Base-by-base conservation (phyloP, 2,797 vertebrate species). In the Siniperca undulata region DNA sequence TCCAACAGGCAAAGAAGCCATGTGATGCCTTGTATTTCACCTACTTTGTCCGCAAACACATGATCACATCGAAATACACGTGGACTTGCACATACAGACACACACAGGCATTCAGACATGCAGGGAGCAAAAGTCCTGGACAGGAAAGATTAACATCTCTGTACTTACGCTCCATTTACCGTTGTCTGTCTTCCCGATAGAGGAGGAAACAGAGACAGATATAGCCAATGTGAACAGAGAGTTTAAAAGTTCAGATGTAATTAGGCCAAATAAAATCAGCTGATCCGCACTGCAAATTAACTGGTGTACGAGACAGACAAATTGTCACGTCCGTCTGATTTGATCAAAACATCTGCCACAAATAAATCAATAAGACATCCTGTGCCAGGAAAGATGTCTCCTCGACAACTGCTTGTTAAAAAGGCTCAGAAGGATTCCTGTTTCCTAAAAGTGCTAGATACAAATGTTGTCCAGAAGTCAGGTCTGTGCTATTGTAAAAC, bases 81-180 rank as follows among this genome's bases (percentile, higher is more conserved):
- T n/a, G 16, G n/a, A 55, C 56, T 4, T 27, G 50, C 70, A 72
- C 40, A 69, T 17, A 34, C 38, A 61, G 36, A 74, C 46, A 46
- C 20, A 73, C 68, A 55, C 30, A 27, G 24, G 0, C 71, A 46
- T 56, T 71, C 66, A 70, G 48, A 73, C 5, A 19, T 3, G 46
- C 53, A 62, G 61, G 30, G 50, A 85, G 72, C 48, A 55, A 68
- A 85, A 77, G 56, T 16, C 58, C 67, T 34, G 77, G 56, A 76
- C 34, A 81, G 84, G 80, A 90, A 86, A 84, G 91, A 91, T 81
- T 88, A 77, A 71, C 60, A 92, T 90, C 83, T 77, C 24, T 65
- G 66, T 59, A 46, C 61, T 80, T 59, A 81, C 11, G 82, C 88
- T 84, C 74, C 78, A 89, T 89, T 91, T 87, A 84, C 64, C 4